Percentiles rank a stretch among this genome's conserved stretches.
These are phyloP conservation scores for Tamandua tetradactyla DNA, from an alignment of 2,797 vertebrate genomes.

Conservation along the genomic window DNA sequence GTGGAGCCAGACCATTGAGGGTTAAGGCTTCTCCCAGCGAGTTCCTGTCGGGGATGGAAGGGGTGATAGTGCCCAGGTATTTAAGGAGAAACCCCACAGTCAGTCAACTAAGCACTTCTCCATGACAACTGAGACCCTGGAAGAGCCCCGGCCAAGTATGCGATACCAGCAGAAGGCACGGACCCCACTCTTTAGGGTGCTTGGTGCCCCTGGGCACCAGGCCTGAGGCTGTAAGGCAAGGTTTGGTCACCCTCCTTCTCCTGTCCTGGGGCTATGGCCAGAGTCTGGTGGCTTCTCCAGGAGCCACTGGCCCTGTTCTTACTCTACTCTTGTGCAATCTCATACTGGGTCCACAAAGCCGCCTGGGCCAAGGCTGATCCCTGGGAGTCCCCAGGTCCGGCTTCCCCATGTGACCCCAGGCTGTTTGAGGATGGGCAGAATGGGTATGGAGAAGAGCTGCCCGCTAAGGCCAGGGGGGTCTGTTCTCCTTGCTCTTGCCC, in stretches of 20 bases:
- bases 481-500: neutral
- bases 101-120: neutral
- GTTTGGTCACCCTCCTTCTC: neutral
- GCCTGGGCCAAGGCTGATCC: neutral
- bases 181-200: neutral
- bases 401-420: neutral
- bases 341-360: neutral
- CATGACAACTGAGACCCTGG: neutral
- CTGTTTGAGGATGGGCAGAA: neutral
- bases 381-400: neutral
- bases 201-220: neutral
- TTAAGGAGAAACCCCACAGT: neutral
- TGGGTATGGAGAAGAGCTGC: neutral
- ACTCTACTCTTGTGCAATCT: neutral
- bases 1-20: neutral
- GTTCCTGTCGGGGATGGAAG: neutral
- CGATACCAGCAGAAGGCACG: neutral
- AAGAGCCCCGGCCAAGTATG: neutral
- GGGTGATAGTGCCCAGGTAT: neutral
- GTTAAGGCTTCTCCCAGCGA: neutral
- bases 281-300: neutral
- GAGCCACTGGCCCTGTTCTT: neutral
- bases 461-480: neutral
- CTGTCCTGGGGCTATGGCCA: neutral
- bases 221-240: neutral